These are phyloP conservation scores for Cydia pomonella DNA, from an alignment of 1,140 invertebrate species.

Conservation along the genomic window DNA sequence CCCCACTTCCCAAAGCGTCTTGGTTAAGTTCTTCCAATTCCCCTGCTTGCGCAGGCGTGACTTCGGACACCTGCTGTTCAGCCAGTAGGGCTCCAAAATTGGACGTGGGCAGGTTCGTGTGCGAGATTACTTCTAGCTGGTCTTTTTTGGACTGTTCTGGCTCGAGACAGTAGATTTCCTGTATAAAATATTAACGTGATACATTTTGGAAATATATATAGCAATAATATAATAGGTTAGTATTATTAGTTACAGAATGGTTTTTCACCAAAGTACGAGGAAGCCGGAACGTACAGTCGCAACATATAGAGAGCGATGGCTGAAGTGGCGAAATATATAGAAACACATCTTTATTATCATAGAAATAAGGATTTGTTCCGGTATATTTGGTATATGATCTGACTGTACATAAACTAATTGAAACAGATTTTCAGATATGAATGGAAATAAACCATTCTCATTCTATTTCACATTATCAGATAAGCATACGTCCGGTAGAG, in stretches of 20 bases:
- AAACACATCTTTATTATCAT: no score
- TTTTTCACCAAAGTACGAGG: background rate
- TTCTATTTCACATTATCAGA: no score
- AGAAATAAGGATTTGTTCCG: no score
- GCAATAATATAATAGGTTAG: background rate
- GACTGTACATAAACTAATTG: no score
- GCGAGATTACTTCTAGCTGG: conserved; percentile 57
- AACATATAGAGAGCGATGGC: no score
- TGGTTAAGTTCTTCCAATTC: conserved; percentile 36
- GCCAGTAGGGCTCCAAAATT: conserved; percentile 62
- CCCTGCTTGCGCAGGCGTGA: conserved; percentile 34
- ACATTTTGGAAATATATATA: background rate
- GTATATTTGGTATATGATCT: no score
- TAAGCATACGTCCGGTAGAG: no score
- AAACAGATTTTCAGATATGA: no score
- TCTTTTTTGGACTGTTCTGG: conserved; percentile 46
- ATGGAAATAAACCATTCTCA: no score
- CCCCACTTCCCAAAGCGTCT: conserved; percentile 41
- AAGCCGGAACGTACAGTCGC: no score
- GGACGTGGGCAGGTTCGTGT: conserved; percentile 52
- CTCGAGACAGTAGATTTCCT: conserved; percentile 70
- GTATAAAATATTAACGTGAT: conserved; percentile 6
- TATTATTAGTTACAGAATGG: background rate
- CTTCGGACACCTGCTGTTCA: conserved; percentile 53
- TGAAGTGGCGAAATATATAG: no score